phyloP scores from a whole-genome alignment of 2,113 vertebrate genomes.

The Clarias batrachus region DNA sequence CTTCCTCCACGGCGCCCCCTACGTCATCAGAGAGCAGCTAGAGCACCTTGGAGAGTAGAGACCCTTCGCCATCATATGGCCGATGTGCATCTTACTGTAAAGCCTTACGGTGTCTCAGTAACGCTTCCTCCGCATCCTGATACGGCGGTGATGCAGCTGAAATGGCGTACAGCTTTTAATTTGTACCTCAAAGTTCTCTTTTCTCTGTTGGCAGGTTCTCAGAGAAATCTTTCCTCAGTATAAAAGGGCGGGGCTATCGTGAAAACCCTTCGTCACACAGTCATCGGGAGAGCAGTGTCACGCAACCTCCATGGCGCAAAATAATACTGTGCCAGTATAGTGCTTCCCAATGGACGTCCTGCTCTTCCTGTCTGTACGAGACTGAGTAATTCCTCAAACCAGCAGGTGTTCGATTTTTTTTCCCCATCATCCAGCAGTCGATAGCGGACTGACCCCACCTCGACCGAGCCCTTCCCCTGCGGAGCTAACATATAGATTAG shows the following conservation, averaged over 20 bases:
- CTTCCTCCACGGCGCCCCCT: constrained; percentile 93
- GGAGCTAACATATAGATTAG: constrained; percentile 68
- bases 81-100: constrained; percentile 99
- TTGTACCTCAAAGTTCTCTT: constrained; percentile 64
- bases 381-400: constrained; percentile 67
- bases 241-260: constrained; percentile 64
- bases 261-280: constrained; percentile 48
- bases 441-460: constrained; percentile 25
- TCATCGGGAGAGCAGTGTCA: constrained; percentile 67
- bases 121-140: constrained; percentile 95
- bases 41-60: constrained; percentile 82
- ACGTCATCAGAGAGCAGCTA: constrained; percentile 99
- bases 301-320: constrained; percentile 62
- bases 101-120: constrained; percentile 97
- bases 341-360: constrained; percentile 72
- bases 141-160: constrained; percentile 78
- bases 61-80: constrained; percentile 99
- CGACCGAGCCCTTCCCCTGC: constrained; percentile 51
- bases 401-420: constrained; percentile 60
- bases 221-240: constrained; percentile 70
- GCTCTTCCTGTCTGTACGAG: constrained; percentile 46
- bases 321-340: constrained; percentile 76
- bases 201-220: constrained; percentile 70
- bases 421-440: constrained; percentile 41
- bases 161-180: constrained; percentile 66